These are phyloP conservation scores for Taeniopygia guttata DNA, from an alignment of 2,797 vertebrate species.

Conservation along the genomic window DNA sequence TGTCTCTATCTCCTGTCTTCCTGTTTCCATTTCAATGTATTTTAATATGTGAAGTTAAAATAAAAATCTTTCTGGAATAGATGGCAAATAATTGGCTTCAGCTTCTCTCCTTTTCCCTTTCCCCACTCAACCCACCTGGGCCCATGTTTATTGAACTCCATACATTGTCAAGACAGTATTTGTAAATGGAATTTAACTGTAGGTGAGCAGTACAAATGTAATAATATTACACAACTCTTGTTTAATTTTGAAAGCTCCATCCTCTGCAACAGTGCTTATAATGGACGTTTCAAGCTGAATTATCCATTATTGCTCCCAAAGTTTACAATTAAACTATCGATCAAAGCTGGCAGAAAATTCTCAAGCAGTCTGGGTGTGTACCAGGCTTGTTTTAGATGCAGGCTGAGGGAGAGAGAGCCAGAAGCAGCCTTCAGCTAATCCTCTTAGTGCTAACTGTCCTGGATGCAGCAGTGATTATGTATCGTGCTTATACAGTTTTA, in stretches of 20 bases:
- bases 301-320: conserved; percentile 82
- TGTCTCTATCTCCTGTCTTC: neutral
- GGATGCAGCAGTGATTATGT: conserved; percentile 77
- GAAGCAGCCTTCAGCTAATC: conserved; percentile 76
- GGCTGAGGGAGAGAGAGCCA: conserved; percentile 28
- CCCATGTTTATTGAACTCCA: conserved; percentile 72
- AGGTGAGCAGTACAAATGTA: conserved; percentile 79
- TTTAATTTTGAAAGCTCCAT: conserved; percentile 80
- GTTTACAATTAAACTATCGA: conserved; percentile 85
- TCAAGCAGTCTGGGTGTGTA: conserved; percentile 56
- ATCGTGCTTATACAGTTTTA: conserved; percentile 83
- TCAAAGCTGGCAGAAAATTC: conserved; percentile 79
- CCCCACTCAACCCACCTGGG: conserved; percentile 26
- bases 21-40: neutral
- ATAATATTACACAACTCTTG: conserved; percentile 78
- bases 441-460: conserved; percentile 75
- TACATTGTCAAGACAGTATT: conserved; percentile 74
- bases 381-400: conserved; percentile 55
- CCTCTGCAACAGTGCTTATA: conserved; percentile 71
- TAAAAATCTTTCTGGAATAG: conserved; percentile 4
- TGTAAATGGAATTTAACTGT: conserved; percentile 78
- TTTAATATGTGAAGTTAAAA: conserved; percentile 25
- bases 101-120: conserved; percentile 7
- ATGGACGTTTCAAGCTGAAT: conserved; percentile 79
- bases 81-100: conserved; percentile 14